Evolutionary conservation across 2,113 vertebrate genomes (phyloP), one percentile per base, ranked within the genome.

Genomic region (Phalacrocorax brasilianus): DNA sequence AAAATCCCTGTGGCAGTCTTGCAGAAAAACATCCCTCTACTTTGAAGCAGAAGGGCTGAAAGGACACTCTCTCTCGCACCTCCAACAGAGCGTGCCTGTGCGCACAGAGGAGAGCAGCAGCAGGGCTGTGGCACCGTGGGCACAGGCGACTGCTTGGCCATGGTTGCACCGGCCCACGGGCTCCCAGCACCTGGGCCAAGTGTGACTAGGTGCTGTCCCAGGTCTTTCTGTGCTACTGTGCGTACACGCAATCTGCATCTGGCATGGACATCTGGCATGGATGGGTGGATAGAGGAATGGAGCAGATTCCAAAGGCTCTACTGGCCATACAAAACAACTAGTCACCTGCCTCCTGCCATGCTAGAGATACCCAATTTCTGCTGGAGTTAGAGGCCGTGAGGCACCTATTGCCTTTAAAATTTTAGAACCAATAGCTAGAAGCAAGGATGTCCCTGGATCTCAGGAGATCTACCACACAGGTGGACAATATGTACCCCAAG

Each of bases 31-130:
- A 88, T 91, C 87, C 50, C 91, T 67, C 42, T 16, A 18, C 91
- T 97, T 91, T 94, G 91, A 94, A 91, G 87, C 18, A 9, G 19
- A 40, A 52, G 63, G 50, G 66, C 81, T 97, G 95, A 96, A 94
- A 95, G 42, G 81, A 91, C 72, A 61, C 56, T 55, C 58, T 87
- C 92, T 89, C 86, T 85, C 1, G 0, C 49, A 79, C 40, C 42
- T 89, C 84, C 47, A 35, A 61, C 91, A 88, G 84, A 91, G 26
- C 3, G 0, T 82, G 87, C 58, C 93, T 96, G 91, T 94, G 94
- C 6, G 1, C 87, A 75, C 2, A 0, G 44, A 65, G 79, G 33
- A 88, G 75, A 0, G 0, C 2, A n/a, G 65, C 78, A 67, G 58
- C n/a, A 67, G 52, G 49, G 13, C 50, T 52, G 59, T 0, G 3